Evolutionary conservation across 2,888 invertebrate genomes (phyloP).

Genomic region (Operophtera brumata): DNA sequence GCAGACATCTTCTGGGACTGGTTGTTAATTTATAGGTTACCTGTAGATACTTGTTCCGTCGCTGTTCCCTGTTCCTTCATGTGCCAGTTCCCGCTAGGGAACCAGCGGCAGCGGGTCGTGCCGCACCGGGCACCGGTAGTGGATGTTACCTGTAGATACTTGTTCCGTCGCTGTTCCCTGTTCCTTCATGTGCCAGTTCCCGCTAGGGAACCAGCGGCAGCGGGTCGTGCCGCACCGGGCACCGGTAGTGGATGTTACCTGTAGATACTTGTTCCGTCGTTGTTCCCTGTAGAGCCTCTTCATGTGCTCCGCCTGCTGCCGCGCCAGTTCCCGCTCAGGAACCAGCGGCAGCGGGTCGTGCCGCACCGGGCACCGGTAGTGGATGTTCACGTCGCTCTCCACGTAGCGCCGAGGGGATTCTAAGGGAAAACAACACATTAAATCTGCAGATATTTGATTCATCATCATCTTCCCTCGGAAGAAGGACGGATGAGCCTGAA

Average conservation of each 20-base stretch:
- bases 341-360: conserved; percentile 92
- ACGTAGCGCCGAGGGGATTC: conserved; percentile 94
- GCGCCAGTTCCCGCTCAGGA: conserved; percentile 93
- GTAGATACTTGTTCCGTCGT: conserved; percentile 92
- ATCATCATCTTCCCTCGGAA: too few species aligned
- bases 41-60: conserved; percentile 93
- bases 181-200: conserved; percentile 95
- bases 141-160: conserved; percentile 96
- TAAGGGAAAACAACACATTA: conserved; percentile 47
- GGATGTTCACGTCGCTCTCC: conserved; percentile 96
- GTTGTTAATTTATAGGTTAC: too few species aligned
- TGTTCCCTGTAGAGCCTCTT: conserved; percentile 94
- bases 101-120: conserved; percentile 92
- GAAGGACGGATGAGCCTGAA: too few species aligned
- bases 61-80: conserved; percentile 95
- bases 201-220: conserved; percentile 93
- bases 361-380: conserved; percentile 93
- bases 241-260: conserved; percentile 89
- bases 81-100: conserved; percentile 94
- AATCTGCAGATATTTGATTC: neutral
- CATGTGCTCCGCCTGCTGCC: conserved; percentile 95
- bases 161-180: conserved; percentile 92
- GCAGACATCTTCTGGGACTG: too few species aligned
- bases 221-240: conserved; percentile 92
- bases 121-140: conserved; percentile 93